phyloP scores from a whole-genome alignment of 2,113 vertebrate genomes.

The Hystrix brachyura region DNA sequence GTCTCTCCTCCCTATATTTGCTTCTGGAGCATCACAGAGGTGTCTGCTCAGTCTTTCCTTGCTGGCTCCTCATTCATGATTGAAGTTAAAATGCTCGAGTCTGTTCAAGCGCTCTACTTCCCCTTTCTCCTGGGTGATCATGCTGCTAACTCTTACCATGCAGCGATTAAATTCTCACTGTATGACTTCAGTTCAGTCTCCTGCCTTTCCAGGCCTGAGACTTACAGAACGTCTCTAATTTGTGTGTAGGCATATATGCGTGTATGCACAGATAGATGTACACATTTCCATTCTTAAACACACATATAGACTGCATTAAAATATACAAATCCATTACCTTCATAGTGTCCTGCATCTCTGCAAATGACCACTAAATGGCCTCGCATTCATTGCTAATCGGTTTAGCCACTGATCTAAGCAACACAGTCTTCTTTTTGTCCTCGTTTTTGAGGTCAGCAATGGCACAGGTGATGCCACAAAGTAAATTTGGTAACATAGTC shows the following conservation, averaged over 20 bases:
- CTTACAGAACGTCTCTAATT: not conserved
- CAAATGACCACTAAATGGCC: not conserved
- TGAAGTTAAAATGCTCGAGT: not conserved
- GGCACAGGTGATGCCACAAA: not conserved
- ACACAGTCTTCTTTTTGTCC: not conserved
- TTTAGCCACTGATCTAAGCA: not conserved
- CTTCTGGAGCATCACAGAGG: not conserved
- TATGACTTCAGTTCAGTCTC: not conserved
- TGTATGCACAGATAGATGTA: too few species aligned
- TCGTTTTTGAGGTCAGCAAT: not conserved
- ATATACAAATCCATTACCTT: not conserved
- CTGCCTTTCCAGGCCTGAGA: not conserved
- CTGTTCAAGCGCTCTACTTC: not conserved
- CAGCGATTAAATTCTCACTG: not conserved
- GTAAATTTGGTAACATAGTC: not conserved
- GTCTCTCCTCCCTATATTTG: not conserved
- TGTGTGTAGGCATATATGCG: not conserved
- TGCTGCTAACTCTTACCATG: not conserved
- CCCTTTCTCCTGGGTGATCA: not conserved
- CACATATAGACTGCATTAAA: not conserved
- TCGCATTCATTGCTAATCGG: not conserved
- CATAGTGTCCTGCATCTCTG: not conserved
- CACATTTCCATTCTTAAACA: not conserved
- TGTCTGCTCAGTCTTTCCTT: not conserved
- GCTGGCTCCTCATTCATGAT: not conserved